Percentiles rank a stretch among this genome's conserved stretches.
Conservation (phyloP, 2,797 vertebrate species). For the Brachymystax lenok region DNA sequence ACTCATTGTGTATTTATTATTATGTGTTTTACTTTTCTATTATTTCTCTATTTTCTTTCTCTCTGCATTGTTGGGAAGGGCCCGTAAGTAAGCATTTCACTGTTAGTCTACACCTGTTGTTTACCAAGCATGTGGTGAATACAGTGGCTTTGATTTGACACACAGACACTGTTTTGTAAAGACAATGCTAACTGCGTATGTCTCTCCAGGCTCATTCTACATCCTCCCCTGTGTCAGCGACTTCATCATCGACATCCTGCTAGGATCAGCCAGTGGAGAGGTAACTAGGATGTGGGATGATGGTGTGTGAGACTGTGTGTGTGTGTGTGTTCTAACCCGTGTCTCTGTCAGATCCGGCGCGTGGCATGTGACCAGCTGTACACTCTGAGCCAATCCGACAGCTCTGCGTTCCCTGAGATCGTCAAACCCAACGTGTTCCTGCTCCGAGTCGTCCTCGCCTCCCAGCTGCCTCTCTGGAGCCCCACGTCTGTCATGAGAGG, state of each 20-base stretch:
- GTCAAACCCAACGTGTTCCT: constrained; percentile 97
- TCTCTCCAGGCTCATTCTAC: constrained; percentile 89
- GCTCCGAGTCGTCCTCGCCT: constrained; percentile 88
- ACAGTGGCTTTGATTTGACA: neutral
- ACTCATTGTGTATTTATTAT: too few species aligned
- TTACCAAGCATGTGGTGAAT: too few species aligned
- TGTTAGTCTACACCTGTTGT: too few species aligned
- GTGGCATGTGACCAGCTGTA: constrained; percentile 97
- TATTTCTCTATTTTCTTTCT: too few species aligned
- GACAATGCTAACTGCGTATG: constrained; percentile 12
- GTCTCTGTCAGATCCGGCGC: constrained; percentile 85
- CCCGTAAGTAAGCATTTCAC: too few species aligned
- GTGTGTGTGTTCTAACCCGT: neutral
- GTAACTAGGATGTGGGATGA: constrained; percentile 63
- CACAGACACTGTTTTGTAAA: neutral
- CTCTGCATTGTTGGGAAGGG: too few species aligned
- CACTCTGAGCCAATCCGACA: constrained; percentile 96
- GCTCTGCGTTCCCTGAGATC: constrained; percentile 88
- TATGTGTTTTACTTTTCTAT: too few species aligned
- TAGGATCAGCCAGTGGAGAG: constrained; percentile 95
- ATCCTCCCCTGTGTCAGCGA: constrained; percentile 92
- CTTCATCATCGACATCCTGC: constrained; percentile 96
- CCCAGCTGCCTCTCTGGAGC: constrained; percentile 98
- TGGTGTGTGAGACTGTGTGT: neutral
- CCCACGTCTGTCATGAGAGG: constrained; percentile 98